Percentiles rank a stretch among this genome's conserved stretches.
Conservation (phyloP, 1,140 invertebrate genomes). For the Megathymus violae region DNA sequence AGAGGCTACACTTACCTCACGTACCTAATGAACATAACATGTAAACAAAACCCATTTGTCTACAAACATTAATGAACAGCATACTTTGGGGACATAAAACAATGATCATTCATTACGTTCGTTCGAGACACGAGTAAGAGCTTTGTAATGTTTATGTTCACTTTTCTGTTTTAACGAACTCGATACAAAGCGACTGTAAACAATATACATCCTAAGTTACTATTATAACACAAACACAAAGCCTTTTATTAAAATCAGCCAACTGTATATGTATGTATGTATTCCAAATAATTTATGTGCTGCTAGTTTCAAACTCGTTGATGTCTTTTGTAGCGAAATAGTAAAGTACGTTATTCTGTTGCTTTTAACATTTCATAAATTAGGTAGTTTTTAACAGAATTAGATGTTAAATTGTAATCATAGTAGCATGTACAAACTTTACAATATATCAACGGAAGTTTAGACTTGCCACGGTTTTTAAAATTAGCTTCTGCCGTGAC, state of each 20-base stretch:
- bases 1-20: not conserved
- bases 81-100: constrained; percentile 2
- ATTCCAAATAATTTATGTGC: not conserved
- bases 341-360: too few species aligned
- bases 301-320: constrained; percentile 40
- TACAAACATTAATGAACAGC: not conserved
- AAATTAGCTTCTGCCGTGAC: too few species aligned
- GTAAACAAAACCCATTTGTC: not conserved
- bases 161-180: constrained; percentile 60
- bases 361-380: not conserved
- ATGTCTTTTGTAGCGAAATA: constrained; percentile 57
- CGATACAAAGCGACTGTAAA: constrained; percentile 54
- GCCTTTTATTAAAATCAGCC: constrained; percentile 6
- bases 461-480: too few species aligned
- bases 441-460: too few species aligned
- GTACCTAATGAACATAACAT: not conserved
- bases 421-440: too few species aligned
- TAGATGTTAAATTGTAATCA: too few species aligned
- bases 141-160: constrained; percentile 50
- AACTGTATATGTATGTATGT: not conserved
- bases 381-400: too few species aligned
- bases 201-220: constrained; percentile 51
- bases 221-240: constrained; percentile 14
- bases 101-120: constrained; percentile 32
- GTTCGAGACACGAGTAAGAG: constrained; percentile 6